Evolutionary conservation across 2,113 vertebrate species (phyloP).

Genomic region (Callocephalon fimbriatum): DNA sequence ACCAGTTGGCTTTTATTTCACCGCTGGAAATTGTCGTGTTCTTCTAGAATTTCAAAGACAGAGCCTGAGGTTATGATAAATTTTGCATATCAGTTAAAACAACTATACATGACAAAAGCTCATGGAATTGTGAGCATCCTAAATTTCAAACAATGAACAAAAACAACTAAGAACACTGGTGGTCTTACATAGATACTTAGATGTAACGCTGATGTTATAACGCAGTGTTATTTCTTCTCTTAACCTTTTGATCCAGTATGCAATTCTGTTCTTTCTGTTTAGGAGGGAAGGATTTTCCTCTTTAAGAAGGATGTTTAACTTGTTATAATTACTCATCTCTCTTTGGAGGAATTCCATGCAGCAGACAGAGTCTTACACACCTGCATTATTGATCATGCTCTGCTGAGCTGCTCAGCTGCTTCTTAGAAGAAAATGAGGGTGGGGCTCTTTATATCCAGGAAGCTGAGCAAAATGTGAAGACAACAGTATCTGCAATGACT

Average conservation of each 20-base stretch:
- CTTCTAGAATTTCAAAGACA: background rate
- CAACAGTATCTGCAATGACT: background rate
- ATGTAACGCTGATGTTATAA: background rate
- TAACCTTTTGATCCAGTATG: background rate
- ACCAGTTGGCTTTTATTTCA: background rate
- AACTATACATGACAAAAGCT: background rate
- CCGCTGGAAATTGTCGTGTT: background rate
- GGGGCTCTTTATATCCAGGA: background rate
- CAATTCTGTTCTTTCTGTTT: background rate
- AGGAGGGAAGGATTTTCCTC: background rate
- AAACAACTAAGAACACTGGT: background rate
- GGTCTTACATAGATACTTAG: fast-evolving
- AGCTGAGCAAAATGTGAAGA: background rate
- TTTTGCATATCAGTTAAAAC: background rate
- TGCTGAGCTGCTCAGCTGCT: background rate
- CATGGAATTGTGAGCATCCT: background rate
- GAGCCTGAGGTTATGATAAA: background rate
- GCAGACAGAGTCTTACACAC: background rate
- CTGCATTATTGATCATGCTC: background rate
- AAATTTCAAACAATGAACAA: background rate
- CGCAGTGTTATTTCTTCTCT: background rate
- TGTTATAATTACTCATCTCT: background rate
- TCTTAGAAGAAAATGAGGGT: background rate
- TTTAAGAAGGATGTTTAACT: background rate
- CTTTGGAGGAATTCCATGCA: background rate